Percentiles rank a stretch among this genome's conserved stretches.
phyloP scores from a whole-genome alignment of 1,140 invertebrate genomes.

The Bombus huntii region DNA sequence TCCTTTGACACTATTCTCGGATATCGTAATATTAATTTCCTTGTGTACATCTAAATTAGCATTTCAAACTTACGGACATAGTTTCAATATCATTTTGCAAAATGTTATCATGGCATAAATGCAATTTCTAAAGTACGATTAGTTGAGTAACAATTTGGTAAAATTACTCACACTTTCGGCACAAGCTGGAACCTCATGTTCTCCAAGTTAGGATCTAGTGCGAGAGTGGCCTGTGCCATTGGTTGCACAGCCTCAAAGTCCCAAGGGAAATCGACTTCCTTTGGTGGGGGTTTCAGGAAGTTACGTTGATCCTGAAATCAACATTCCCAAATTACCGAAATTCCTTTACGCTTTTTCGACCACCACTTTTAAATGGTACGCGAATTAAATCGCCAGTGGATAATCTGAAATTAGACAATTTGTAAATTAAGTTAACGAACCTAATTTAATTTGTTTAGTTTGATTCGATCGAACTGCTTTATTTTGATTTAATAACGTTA shows the following conservation, averaged over 20 bases:
- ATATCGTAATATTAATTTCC: background rate
- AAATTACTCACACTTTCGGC: slow-evolving; percentile 94
- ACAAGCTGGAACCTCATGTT: slow-evolving; percentile 99
- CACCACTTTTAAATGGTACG: too few relatives aligned
- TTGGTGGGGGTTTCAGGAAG: slow-evolving; percentile 97
- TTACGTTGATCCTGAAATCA: slow-evolving; percentile 94
- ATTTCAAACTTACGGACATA: background rate
- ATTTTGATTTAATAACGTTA: too few relatives aligned
- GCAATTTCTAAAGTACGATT: background rate
- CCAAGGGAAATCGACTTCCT: slow-evolving; percentile 97
- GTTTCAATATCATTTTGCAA: background rate
- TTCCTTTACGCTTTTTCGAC: background rate
- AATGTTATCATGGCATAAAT: background rate
- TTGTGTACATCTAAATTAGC: background rate
- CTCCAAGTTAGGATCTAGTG: slow-evolving; percentile 96
- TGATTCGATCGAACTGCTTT: too few relatives aligned
- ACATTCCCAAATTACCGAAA: background rate
- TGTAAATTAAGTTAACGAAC: too few relatives aligned
- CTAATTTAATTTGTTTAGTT: too few relatives aligned
- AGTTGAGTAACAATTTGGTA: background rate
- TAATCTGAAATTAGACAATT: too few relatives aligned
- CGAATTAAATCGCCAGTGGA: too few relatives aligned
- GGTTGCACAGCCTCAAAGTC: slow-evolving; percentile 96
- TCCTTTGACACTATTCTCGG: too few relatives aligned
- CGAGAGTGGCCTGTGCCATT: slow-evolving; percentile 95